A percentile compares a stretch with the other conserved stretches of the same genome.
These are phyloP conservation scores for Burhinus oedicnemus DNA, from an alignment of 2,113 vertebrate species.

Conservation along the genomic window DNA sequence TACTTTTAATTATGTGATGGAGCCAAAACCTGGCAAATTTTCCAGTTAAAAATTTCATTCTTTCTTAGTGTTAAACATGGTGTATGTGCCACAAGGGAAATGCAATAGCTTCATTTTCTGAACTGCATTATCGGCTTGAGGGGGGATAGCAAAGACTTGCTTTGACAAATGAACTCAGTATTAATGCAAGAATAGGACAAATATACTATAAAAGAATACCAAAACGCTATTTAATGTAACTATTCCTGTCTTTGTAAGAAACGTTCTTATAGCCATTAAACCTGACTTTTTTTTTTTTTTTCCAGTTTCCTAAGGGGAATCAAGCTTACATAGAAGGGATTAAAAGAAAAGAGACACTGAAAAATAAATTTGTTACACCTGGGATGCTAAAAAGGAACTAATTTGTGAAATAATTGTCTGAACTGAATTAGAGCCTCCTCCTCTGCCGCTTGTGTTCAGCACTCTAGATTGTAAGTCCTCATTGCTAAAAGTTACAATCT, in stretches of 20 bases:
- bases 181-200: background rate
- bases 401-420: background rate
- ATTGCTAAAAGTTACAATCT: background rate
- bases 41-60: background rate
- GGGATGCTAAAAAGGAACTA: background rate
- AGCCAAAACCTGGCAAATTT: background rate
- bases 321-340: background rate
- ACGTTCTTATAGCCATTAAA: background rate
- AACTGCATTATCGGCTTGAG: background rate
- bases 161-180: background rate
- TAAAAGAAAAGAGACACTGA: background rate
- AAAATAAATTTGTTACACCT: background rate
- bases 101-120: background rate
- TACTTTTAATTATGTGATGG: background rate
- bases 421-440: background rate
- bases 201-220: background rate
- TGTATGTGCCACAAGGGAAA: background rate
- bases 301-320: background rate
- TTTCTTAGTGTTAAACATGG: background rate
- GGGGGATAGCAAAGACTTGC: background rate
- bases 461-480: background rate
- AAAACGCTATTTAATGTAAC: background rate
- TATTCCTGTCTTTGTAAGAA: background rate
- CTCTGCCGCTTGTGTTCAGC: background rate
- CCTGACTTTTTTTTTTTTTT: background rate